Evolutionary conservation across 2,797 vertebrate genomes (phyloP).

Genomic region (Labroides dimidiatus): DNA sequence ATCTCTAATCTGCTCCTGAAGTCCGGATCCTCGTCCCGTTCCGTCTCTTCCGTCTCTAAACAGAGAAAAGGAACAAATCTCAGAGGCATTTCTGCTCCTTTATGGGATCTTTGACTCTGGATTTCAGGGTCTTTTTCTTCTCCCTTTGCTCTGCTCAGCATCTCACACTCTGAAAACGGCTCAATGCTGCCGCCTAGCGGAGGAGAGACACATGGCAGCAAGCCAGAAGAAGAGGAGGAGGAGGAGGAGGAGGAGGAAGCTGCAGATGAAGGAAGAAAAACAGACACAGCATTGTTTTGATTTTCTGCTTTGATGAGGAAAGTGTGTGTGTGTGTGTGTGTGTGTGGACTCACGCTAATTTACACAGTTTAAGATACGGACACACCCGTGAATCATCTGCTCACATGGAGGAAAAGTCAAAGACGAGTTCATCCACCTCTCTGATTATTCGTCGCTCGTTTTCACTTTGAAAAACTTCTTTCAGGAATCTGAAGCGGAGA

Average conservation of each 20-base stretch:
- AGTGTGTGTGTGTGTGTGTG: no score
- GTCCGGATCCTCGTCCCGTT: neutral
- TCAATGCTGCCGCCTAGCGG: conserved; percentile 79
- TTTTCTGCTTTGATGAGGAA: neutral
- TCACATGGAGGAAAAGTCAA: no score
- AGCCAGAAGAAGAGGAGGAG: neutral
- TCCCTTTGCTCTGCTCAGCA: neutral
- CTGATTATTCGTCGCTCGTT: no score
- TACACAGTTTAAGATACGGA: no score
- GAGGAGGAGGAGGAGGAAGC: neutral
- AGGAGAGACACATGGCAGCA: conserved; percentile 33
- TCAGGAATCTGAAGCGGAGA: no score
- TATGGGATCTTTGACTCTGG: neutral
- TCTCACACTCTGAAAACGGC: conserved; percentile 30
- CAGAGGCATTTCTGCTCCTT: neutral
- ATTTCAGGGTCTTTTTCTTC: conserved; percentile 2
- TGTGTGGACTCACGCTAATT: no score
- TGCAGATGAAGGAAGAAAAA: no score
- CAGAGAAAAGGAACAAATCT: neutral
- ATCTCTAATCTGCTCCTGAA: neutral
- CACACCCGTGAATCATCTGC: no score
- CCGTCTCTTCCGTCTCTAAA: neutral
- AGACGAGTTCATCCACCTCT: no score
- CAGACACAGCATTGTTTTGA: neutral
- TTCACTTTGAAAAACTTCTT: no score